phyloP scores from a whole-genome alignment of 2,797 vertebrate genomes.

The Leucoraja ocellata region DNA sequence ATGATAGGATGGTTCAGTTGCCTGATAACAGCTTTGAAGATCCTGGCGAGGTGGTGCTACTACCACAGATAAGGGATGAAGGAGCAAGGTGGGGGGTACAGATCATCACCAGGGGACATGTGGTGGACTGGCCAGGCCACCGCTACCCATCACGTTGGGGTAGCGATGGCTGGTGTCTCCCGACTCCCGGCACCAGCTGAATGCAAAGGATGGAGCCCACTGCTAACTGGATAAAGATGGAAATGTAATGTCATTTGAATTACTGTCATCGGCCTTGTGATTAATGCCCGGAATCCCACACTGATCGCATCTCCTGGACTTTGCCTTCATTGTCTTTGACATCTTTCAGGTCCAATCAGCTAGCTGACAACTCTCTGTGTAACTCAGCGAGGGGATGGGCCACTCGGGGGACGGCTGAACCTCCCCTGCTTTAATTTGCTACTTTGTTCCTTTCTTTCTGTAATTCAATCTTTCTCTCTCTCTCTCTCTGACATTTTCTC shows the following conservation, averaged over 20 bases:
- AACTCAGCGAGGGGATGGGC: not conserved
- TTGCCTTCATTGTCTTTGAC: conserved; percentile 13
- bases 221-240: conserved; percentile 41
- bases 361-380: not conserved
- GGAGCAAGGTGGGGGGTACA: too few relatives aligned
- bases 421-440: not conserved
- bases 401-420: not conserved
- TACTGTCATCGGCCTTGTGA: conserved; percentile 38
- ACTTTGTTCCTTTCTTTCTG: not conserved
- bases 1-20: too few relatives aligned
- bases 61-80: too few relatives aligned
- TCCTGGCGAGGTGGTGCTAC: too few relatives aligned
- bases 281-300: conserved; percentile 34
- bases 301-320: conserved; percentile 25
- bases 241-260: conserved; percentile 40
- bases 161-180: not conserved
- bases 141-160: not conserved
- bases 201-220: not conserved
- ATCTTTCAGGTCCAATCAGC: conserved; percentile 25
- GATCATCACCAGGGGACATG: not conserved
- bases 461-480: not conserved
- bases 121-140: not conserved
- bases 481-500: not conserved
- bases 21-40: too few relatives aligned
- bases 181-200: not conserved